Base-by-base conservation (phyloP, 2,797 vertebrate genomes). In the Netta rufina region DNA sequence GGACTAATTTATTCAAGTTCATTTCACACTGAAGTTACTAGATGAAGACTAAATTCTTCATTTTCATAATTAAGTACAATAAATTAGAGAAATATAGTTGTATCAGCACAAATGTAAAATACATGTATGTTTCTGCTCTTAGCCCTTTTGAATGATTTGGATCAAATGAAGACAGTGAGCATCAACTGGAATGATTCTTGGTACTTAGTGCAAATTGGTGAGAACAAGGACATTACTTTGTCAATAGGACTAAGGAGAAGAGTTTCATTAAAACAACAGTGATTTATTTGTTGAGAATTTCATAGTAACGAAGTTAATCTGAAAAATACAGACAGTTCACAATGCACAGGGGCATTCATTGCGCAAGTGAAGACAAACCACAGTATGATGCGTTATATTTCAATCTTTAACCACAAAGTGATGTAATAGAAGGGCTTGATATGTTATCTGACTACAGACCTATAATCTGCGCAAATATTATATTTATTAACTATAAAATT, bases 231-330 rank as follows among this genome's bases (percentile, higher is more conserved):
- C 66, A 64, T 24, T 88, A 60, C 15, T n/a, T 71, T 76, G 43
- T 79, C 43, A 82, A 8, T 8, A 41, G 20, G 25, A 49, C 39
- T 33, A 20, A 38, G 33, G 13, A 70, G 41, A 71, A 75, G 32
- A 47, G 1, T 39, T 69, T 83, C 90, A 28, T 47, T 75, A 51
- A 33, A 39, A 33, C 19, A 60, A 28, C 19, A 78, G 43, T 16
- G 45, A 51, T 76, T 85, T 78, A 47, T 94, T 92, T 93, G 85
- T 41, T 88, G 36, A 64, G 43, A 81, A 74, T 84, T 87, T 88
- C 88, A 87, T 12, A 62, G 86, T 80, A 92, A 92, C 57, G n/a
- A 57, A 82, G 20, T 9, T 70, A 25, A 82, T 54, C 11, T 30
- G 49, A 45, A 90, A 62, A 90, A 75, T 11, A 18, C 5, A 64